Evolutionary conservation across 2,888 invertebrate species (phyloP).

Genomic region (Azorinus chamasolen): DNA sequence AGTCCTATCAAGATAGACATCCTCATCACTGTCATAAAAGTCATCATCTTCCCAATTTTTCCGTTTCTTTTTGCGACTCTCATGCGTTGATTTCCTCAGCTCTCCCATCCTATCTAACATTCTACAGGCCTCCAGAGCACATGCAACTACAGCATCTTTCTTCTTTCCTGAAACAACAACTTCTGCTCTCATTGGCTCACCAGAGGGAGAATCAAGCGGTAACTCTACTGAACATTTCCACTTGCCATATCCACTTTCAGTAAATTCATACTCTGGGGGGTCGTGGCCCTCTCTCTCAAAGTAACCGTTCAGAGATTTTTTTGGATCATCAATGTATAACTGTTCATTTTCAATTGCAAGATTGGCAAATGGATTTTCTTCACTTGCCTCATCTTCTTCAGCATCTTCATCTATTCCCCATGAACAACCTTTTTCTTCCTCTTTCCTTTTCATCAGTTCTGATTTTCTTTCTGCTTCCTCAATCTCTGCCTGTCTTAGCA

Average conservation of each 20-base stretch:
- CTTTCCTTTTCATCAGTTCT: constrained; percentile 84
- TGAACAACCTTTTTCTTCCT: constrained; percentile 90
- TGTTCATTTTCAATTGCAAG: constrained; percentile 90
- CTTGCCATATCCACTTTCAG: constrained; percentile 94
- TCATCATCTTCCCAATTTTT: constrained; percentile 94
- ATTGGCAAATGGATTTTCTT: constrained; percentile 78
- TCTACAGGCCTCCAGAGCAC: constrained; percentile 97
- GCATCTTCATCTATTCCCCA: constrained; percentile 94
- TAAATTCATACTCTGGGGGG: constrained; percentile 94
- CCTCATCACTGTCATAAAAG: constrained; percentile 97
- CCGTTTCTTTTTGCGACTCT: constrained; percentile 91
- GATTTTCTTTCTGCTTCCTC: constrained; percentile 87
- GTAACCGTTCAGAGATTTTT: constrained; percentile 96
- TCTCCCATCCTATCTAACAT: constrained; percentile 95
- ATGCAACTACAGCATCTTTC: constrained; percentile 96
- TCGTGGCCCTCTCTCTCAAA: constrained; percentile 97
- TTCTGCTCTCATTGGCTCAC: constrained; percentile 93
- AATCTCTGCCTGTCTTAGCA: constrained; percentile 78
- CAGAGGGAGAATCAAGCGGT: constrained; percentile 93
- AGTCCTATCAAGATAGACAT: constrained; percentile 97
- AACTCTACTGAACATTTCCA: constrained; percentile 91
- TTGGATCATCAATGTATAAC: constrained; percentile 96
- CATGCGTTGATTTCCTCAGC: constrained; percentile 93
- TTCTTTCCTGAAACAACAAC: constrained; percentile 96
- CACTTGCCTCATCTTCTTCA: constrained; percentile 77